These are phyloP conservation scores for Drosophila trapezifrons DNA, from an alignment of 1,140 invertebrate genomes.

Conservation along the genomic window DNA sequence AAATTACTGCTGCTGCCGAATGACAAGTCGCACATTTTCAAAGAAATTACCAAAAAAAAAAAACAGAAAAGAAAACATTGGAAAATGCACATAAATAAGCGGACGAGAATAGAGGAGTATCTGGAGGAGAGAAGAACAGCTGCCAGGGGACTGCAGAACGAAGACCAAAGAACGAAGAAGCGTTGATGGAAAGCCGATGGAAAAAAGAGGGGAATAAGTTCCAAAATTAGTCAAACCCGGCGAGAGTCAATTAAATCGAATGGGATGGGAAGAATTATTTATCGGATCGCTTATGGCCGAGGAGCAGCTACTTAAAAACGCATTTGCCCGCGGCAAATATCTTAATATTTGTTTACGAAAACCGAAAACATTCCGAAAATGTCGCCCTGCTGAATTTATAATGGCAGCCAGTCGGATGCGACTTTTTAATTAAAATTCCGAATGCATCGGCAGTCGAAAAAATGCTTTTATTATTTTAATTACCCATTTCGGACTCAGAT, in stretches of 20 bases:
- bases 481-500: constrained; percentile 74
- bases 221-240: constrained; percentile 73
- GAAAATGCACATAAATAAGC: constrained; percentile 70
- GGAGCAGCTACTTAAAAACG: constrained; percentile 62
- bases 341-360: constrained; percentile 74
- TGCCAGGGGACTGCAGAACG: constrained; percentile 24
- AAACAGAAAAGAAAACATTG: constrained; percentile 59
- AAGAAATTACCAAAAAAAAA: constrained; percentile 71
- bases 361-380: constrained; percentile 65
- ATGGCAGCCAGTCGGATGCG: constrained; percentile 37
- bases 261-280: constrained; percentile 57
- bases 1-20: constrained; percentile 62
- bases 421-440: constrained; percentile 81
- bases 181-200: constrained; percentile 54
- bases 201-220: constrained; percentile 23
- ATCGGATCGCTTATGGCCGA: constrained; percentile 33
- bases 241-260: constrained; percentile 74
- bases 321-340: constrained; percentile 56
- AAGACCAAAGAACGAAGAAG: background rate
- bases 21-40: constrained; percentile 82
- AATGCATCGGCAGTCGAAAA: constrained; percentile 57
- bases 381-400: constrained; percentile 69
- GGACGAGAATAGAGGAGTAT: constrained; percentile 42
- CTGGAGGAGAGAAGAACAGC: constrained; percentile 52
- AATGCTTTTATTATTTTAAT: constrained; percentile 83